A percentile compares a stretch with the other conserved stretches of the same genome.
Conservation (phyloP, 2,888 invertebrate genomes). For the Rhopalosiphum nymphaeae region DNA sequence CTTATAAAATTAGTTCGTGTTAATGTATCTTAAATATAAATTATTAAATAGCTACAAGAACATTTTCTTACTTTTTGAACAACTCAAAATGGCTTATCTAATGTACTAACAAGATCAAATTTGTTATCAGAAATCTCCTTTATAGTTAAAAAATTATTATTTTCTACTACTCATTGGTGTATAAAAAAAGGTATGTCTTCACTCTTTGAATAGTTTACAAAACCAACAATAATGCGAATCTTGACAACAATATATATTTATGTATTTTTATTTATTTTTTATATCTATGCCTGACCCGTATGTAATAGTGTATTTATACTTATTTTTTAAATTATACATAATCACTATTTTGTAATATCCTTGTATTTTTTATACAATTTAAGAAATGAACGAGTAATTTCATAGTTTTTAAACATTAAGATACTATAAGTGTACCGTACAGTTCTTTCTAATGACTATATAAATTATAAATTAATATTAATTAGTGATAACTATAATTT, state of each 20-base stretch:
- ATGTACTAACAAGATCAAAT: no score
- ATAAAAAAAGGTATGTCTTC: background rate
- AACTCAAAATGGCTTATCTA: no score
- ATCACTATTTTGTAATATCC: background rate
- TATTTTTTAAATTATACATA: background rate
- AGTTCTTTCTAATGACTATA: no score
- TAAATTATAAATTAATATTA: background rate
- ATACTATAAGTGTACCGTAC: background rate
- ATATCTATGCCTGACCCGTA: background rate
- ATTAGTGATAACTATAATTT: background rate
- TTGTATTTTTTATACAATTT: background rate
- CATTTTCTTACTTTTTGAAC: no score
- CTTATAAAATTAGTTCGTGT: no score
- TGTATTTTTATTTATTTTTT: background rate
- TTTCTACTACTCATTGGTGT: no score
- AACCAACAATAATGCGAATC: background rate
- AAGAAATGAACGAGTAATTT: background rate
- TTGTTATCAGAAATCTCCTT: no score
- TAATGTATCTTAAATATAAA: no score
- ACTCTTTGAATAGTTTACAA: background rate
- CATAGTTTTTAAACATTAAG: background rate
- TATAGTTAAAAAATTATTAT: no score
- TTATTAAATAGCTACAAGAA: no score
- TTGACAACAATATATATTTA: background rate
- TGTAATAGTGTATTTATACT: no score